Evolutionary conservation across 1,140 invertebrate species (phyloP).

Genomic region (Saccostrea echinata): DNA sequence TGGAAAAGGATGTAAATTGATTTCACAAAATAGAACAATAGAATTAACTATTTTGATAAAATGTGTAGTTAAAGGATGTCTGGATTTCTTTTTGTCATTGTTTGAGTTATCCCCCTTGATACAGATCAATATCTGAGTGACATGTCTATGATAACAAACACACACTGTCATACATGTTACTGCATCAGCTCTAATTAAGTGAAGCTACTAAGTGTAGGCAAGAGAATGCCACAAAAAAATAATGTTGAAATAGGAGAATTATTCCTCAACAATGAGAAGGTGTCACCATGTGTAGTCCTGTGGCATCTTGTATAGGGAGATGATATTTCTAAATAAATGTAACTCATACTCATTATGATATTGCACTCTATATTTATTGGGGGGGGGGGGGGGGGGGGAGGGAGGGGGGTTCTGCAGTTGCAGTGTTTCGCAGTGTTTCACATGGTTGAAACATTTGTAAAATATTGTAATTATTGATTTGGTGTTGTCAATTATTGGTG

Average conservation of each 20-base stretch:
- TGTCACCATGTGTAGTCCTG: neutral
- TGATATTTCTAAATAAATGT: neutral
- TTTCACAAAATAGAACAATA: too few relatives aligned
- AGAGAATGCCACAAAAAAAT: neutral
- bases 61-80: too few relatives aligned
- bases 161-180: neutral
- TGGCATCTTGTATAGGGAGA: neutral
- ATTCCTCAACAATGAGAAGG: neutral
- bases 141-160: too few relatives aligned
- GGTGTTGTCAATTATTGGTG: neutral
- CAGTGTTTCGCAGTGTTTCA: neutral
- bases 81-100: too few relatives aligned
- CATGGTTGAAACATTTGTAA: neutral
- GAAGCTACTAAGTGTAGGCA: neutral
- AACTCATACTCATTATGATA: neutral
- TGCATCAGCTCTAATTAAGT: neutral
- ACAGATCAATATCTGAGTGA: neutral
- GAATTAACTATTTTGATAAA: too few relatives aligned
- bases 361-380: neutral
- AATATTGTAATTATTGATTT: neutral
- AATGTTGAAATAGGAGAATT: neutral
- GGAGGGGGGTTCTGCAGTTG: too few relatives aligned
- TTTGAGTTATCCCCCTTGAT: conserved; percentile 3
- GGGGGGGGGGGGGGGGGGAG: too few relatives aligned
- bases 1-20: neutral